Evolutionary conservation across 2,888 invertebrate genomes (phyloP).

Genomic region (Serrognathus titanus): DNA sequence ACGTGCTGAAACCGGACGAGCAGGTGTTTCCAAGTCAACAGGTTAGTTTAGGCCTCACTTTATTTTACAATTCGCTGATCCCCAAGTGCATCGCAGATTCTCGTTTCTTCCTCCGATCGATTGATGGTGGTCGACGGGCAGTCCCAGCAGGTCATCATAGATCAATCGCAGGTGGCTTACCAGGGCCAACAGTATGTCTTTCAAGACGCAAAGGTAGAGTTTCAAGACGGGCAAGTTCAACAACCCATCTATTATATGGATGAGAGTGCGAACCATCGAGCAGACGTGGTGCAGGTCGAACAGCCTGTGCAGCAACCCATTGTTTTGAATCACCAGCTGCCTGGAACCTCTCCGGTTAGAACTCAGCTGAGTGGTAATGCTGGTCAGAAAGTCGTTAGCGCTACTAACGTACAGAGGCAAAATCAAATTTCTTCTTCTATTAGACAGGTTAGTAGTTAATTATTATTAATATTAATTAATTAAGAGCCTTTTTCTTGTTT

Average conservation of each 20-base stretch:
- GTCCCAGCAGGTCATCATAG: conserved; percentile 47
- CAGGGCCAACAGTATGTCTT: conserved; percentile 33
- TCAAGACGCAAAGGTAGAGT: conserved; percentile 25
- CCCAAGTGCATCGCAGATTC: conserved; percentile 26
- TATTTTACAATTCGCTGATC: neutral
- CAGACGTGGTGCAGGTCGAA: conserved; percentile 19
- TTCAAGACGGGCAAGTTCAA: conserved; percentile 22
- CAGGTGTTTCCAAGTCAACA: conserved; percentile 37
- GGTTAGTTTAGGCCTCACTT: conserved; percentile 5
- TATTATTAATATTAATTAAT: too few relatives aligned
- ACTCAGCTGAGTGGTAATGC: conserved; percentile 7
- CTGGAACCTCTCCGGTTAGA: conserved; percentile 7
- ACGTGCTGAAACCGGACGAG: conserved; percentile 40
- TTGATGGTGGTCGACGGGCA: conserved; percentile 50
- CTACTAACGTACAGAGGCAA: conserved; percentile 15
- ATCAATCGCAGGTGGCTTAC: conserved; percentile 38
- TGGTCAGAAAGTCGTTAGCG: conserved; percentile 12
- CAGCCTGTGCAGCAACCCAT: conserved; percentile 31
- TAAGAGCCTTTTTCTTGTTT: too few relatives aligned
- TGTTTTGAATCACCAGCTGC: conserved; percentile 37
- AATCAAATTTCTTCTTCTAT: conserved; percentile 9
- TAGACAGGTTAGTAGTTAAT: conserved; percentile 9
- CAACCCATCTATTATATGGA: conserved; percentile 38
- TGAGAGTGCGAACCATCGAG: conserved; percentile 21
- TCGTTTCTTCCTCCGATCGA: conserved; percentile 38